Evolutionary conservation across 1,140 invertebrate species (phyloP), one percentile per base, ranked within the genome.

Genomic region (Drosophila cardini): DNA sequence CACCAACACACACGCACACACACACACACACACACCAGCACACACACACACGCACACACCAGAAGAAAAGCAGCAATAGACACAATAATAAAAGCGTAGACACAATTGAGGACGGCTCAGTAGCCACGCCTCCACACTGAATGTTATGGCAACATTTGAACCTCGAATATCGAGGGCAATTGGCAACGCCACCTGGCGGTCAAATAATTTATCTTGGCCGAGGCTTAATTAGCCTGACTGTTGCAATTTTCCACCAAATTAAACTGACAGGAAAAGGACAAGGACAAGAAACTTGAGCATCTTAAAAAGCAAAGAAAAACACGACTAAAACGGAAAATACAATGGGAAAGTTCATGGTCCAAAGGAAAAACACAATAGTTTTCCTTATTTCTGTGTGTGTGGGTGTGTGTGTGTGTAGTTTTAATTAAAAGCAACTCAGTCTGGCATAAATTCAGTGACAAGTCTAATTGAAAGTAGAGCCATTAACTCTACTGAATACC

Each of bases 171-270:
- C 7, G 36, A 40, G 62, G 65, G 46, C 77, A 74, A 78, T 68
- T 52, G 70, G 21, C 53, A 73, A 11, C 58, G 36, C 43, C 65
- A 85, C 82, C 81, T 81, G 78, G 52, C 57, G 70, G 62, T 78
- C 81, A 86, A 52, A 75, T 86, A 68, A 71, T 79, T 78, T 83
- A 76, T 83, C 57, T 67, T 72, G 61, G 26, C 80, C 15, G 62
- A 63, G 77, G 71, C 79, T 61, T 87, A 87, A 87, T 87, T 87
- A 89, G 72, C 72, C 21, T 48, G 79, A 68, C 61, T 45, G 36
- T 43, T 76, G 68, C 80, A 84, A 84, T 89, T 89, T 86, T 87
- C 80, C 84, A 63, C 34, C 64, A 74, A 87, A 87, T 87, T 87
- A 89, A 87, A 71, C 76, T 48, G 62, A 63, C 78, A 70, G 67